Percentiles rank a stretch among this genome's conserved stretches.
Evolutionary conservation across 2,113 vertebrate genomes (phyloP).

Genomic region (Platysteira castanea): DNA sequence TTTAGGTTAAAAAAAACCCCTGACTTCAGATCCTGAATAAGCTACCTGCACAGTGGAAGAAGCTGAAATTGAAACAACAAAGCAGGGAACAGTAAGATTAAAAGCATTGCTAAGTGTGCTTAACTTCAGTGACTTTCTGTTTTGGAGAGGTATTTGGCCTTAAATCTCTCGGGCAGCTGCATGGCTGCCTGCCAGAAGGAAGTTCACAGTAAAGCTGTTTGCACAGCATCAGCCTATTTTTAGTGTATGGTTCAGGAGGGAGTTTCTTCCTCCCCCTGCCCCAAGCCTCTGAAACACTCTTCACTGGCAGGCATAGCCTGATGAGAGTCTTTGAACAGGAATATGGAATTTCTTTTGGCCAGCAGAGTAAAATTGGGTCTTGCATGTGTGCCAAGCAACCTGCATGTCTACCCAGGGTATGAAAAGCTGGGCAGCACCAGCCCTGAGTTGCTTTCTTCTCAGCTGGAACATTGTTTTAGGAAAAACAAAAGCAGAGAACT

Average conservation of each 20-base stretch:
- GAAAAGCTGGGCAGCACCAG: not conserved
- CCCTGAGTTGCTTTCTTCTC: not conserved
- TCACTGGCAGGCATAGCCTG: not conserved
- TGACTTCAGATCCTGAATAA: not conserved
- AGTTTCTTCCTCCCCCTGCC: not conserved
- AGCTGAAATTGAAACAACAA: not conserved
- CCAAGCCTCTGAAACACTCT: not conserved
- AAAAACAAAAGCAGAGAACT: not conserved
- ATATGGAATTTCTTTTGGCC: not conserved
- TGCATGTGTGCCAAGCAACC: not conserved
- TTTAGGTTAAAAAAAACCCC: not conserved
- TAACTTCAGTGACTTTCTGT: not conserved
- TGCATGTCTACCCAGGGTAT: fast-evolving
- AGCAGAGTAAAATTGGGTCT: not conserved
- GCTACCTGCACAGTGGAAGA: not conserved
- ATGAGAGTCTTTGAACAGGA: not conserved
- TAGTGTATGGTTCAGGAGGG: not conserved
- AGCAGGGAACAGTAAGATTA: not conserved
- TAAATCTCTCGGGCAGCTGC: not conserved
- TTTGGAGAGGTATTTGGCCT: slow-evolving; percentile 10
- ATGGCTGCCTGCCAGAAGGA: slow-evolving; percentile 3
- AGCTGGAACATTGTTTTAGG: not conserved
- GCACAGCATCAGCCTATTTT: slow-evolving; percentile 38
- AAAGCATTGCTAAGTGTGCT: not conserved
- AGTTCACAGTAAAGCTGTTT: slow-evolving; percentile 14